These are phyloP conservation scores for Butorides virescens DNA, from an alignment of 2,113 vertebrate species.

Conservation along the genomic window DNA sequence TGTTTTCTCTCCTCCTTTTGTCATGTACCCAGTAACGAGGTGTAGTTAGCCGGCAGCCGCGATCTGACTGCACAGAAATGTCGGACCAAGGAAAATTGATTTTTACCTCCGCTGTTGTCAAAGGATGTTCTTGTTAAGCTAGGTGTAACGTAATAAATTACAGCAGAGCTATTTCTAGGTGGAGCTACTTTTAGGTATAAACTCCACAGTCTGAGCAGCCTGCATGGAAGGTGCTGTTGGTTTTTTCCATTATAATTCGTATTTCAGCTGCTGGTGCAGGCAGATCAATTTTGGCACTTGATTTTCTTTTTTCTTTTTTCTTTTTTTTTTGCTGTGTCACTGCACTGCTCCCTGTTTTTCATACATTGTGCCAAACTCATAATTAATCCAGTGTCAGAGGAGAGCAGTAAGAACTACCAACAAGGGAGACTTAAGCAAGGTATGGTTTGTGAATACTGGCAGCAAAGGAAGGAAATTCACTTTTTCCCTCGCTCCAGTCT, in stretches of 20 bases:
- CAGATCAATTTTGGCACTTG: neutral
- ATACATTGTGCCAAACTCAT: neutral
- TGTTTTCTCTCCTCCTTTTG: neutral
- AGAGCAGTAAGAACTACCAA: neutral
- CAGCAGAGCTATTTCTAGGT: neutral
- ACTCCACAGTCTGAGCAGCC: neutral
- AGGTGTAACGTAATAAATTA: neutral
- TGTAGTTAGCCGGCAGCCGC: neutral
- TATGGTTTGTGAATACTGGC: neutral
- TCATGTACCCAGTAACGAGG: neutral
- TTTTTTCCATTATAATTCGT: neutral
- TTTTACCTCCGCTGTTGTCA: neutral
- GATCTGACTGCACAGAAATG: neutral
- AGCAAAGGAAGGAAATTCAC: neutral
- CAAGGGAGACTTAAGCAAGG: neutral
- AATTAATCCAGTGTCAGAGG: neutral
- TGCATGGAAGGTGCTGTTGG: neutral
- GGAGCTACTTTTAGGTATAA: neutral
- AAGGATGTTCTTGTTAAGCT: neutral
- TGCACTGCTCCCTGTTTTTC: neutral
- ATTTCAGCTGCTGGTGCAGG: neutral
- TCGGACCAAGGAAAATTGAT: neutral
- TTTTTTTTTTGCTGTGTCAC: neutral
- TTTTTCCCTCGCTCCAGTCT: neutral
- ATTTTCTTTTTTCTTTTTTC: neutral